Evolutionary conservation across 2,888 invertebrate species (phyloP).

Genomic region (Luperina testacea): DNA sequence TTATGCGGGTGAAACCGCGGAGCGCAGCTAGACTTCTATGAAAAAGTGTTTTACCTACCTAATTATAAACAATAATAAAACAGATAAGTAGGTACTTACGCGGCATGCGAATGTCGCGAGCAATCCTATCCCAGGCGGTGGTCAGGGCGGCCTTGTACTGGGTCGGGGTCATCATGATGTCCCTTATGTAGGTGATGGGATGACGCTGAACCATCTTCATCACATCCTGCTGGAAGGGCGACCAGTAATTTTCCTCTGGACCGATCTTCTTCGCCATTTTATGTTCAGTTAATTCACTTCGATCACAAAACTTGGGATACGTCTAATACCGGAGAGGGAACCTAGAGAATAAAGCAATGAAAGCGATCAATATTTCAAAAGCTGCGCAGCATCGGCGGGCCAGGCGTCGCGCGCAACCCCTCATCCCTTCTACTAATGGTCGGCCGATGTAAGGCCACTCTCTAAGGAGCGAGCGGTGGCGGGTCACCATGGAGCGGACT

Average conservation of each 20-base stretch:
- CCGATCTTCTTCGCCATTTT: conserved; percentile 52
- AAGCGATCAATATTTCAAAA: conserved; percentile 47
- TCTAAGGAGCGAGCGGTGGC: not conserved
- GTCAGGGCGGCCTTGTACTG: conserved; percentile 57
- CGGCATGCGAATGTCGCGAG: conserved; percentile 49
- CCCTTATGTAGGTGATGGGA: conserved; percentile 50
- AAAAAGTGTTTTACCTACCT: not conserved
- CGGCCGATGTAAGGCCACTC: not conserved
- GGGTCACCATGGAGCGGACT: not conserved
- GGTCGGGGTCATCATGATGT: conserved; percentile 54
- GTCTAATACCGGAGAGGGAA: conserved; percentile 21
- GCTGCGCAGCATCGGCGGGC: conserved; percentile 35
- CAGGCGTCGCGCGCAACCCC: conserved; percentile 28
- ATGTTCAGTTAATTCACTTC: conserved; percentile 1
- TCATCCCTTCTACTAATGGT: conserved; percentile 18
- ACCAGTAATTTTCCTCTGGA: conserved; percentile 52
- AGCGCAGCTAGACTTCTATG: not conserved
- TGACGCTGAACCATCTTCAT: conserved; percentile 56
- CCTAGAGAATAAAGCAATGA: conserved; percentile 28
- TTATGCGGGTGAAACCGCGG: no score
- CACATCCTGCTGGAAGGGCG: conserved; percentile 40
- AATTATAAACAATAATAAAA: conserved; percentile 15
- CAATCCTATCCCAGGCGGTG: conserved; percentile 54
- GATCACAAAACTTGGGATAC: conserved; percentile 24
- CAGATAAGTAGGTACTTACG: conserved; percentile 39